These are phyloP conservation scores for Brachypteracias leptosomus DNA, from an alignment of 2,113 vertebrate species.

Conservation along the genomic window DNA sequence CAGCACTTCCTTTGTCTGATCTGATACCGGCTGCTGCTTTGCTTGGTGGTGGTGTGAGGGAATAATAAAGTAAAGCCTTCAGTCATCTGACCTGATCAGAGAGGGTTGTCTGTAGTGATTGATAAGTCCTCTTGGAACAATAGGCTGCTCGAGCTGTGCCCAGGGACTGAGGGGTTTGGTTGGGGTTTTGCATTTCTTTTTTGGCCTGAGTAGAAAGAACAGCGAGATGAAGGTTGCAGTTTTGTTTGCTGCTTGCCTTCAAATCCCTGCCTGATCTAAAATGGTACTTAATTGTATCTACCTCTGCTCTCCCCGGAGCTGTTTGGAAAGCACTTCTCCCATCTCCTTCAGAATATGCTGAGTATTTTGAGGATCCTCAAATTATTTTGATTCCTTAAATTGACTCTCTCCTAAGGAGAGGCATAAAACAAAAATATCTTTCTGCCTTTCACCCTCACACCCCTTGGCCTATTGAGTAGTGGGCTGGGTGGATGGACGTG, in stretches of 20 bases:
- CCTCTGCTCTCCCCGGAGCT: neutral
- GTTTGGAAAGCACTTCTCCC: too few relatives aligned
- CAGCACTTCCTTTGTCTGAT: constrained; percentile 4
- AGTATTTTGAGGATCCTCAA: neutral
- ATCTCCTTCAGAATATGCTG: neutral
- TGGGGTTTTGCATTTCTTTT: constrained; percentile 4
- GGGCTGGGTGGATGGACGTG: neutral
- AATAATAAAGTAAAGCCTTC: constrained; percentile 55
- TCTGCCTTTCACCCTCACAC: neutral
- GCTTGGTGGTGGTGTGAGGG: neutral
- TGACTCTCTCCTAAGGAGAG: neutral
- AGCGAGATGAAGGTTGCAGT: neutral
- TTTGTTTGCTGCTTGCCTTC: neutral
- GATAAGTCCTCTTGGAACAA: constrained; percentile 16
- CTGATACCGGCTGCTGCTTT: neutral
- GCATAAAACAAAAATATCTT: neutral
- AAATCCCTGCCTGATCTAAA: neutral
- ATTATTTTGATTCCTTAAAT: neutral
- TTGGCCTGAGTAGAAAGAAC: neutral
- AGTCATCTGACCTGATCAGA: constrained; percentile 18
- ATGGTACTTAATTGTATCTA: neutral
- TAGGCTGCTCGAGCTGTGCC: neutral
- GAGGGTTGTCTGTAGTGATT: constrained; percentile 34
- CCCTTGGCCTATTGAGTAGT: neutral
- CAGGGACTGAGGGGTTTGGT: neutral